phyloP scores from a whole-genome alignment of 2,888 invertebrate species.

The Torymus aiolomorphi region DNA sequence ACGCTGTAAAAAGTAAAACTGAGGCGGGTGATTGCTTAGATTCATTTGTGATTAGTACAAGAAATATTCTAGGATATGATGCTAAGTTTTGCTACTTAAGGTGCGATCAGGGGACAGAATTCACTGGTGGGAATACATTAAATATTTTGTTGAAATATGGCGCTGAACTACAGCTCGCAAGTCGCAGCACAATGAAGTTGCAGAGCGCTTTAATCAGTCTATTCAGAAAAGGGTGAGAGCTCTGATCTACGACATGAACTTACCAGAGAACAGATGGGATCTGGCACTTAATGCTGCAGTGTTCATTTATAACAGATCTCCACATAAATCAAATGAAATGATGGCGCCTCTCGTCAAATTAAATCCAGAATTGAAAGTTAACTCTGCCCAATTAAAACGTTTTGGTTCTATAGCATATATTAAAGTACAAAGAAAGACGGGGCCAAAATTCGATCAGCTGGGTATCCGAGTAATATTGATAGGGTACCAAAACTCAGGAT shows the following conservation, averaged over 20 bases:
- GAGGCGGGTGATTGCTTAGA: neutral
- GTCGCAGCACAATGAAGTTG: too few species aligned
- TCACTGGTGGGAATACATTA: too few species aligned
- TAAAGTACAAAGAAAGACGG: neutral
- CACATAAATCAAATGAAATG: too few species aligned
- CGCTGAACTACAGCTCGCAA: neutral
- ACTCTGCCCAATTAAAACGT: neutral
- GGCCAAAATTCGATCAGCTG: too few species aligned
- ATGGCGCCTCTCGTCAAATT: neutral
- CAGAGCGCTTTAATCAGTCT: too few species aligned
- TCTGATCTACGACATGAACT: too few species aligned
- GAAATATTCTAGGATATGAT: too few species aligned
- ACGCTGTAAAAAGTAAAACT: neutral
- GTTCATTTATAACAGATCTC: neutral
- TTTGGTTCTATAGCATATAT: neutral
- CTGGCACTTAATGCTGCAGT: neutral
- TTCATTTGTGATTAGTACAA: neutral
- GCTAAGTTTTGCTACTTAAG: too few species aligned
- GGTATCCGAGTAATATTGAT: neutral
- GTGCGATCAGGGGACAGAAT: too few species aligned
- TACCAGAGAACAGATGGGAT: too few species aligned
- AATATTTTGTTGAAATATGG: too few species aligned
- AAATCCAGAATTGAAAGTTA: neutral
- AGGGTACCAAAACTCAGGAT: neutral
- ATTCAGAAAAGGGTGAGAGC: neutral